A percentile compares a stretch with the other conserved stretches of the same genome.
Evolutionary conservation across 2,113 vertebrate genomes (phyloP).

Genomic region (Cisticola juncidis): DNA sequence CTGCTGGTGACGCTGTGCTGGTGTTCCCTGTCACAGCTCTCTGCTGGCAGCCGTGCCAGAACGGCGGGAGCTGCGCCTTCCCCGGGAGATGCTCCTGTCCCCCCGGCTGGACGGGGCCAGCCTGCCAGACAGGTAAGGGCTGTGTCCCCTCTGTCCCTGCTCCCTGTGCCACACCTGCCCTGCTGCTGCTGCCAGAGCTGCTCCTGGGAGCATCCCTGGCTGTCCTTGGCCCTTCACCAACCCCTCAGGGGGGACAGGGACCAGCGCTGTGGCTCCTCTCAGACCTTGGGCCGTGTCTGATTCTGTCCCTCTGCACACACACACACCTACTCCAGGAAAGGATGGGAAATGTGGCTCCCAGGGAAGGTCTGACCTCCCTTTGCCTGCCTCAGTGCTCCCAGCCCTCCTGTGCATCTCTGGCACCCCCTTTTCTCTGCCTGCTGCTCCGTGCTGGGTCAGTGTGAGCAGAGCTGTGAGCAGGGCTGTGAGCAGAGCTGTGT

Average conservation of each 20-base stretch:
- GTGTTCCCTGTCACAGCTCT: slow-evolving; percentile 66
- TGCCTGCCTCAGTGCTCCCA: background rate
- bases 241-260: background rate
- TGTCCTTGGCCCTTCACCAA: background rate
- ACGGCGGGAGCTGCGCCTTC: slow-evolving; percentile 81
- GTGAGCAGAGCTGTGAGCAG: background rate
- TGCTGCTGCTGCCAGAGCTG: background rate
- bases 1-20: background rate
- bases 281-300: background rate
- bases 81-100: slow-evolving; percentile 81
- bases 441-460: fast-evolving
- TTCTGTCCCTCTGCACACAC: background rate
- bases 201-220: background rate
- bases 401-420: background rate
- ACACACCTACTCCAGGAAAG: background rate
- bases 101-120: slow-evolving; percentile 79
- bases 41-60: slow-evolving; percentile 80
- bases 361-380: background rate
- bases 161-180: background rate
- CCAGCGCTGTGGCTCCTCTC: background rate
- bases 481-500: background rate
- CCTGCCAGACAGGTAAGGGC: slow-evolving; percentile 84
- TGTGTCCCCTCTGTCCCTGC: fast-evolving
- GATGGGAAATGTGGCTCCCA: background rate
- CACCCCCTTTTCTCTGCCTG: background rate